phyloP scores from a whole-genome alignment of 2,113 vertebrate genomes.

The Puma concolor region DNA sequence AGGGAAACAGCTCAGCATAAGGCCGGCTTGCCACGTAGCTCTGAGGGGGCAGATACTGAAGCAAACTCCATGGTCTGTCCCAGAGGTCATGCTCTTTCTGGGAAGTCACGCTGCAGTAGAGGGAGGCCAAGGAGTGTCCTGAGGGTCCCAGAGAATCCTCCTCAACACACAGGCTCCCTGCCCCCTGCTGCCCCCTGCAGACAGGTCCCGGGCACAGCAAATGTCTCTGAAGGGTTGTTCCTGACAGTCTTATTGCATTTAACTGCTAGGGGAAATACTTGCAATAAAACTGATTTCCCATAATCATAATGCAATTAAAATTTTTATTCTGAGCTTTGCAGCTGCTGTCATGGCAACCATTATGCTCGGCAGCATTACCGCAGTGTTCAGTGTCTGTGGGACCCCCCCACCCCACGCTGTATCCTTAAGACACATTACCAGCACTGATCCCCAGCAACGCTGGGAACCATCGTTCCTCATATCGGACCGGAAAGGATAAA shows the following conservation, averaged over 20 bases:
- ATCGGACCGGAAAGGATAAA: background rate
- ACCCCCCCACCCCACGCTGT: fast-evolving
- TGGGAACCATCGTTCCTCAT: background rate
- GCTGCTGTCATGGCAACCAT: background rate
- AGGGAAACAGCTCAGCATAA: fast-evolving
- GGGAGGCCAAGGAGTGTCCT: background rate
- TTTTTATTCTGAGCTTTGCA: background rate
- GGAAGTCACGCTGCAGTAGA: background rate
- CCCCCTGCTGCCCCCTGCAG: background rate
- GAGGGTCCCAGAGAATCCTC: background rate
- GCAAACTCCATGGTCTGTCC: background rate
- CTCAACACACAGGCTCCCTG: fast-evolving
- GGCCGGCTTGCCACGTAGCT: background rate
- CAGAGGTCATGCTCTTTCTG: background rate
- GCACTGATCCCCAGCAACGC: background rate
- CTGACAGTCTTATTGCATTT: background rate
- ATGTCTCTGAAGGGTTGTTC: background rate
- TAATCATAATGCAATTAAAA: slow-evolving; percentile 33
- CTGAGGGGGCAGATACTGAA: background rate
- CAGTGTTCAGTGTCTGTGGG: background rate
- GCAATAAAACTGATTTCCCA: slow-evolving; percentile 16
- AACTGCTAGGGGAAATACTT: background rate
- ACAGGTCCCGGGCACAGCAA: background rate
- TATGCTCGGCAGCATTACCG: fast-evolving
- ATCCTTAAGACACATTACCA: background rate